Base-by-base conservation (phyloP, 2,797 vertebrate species). In the Sarcophilus harrisii region DNA sequence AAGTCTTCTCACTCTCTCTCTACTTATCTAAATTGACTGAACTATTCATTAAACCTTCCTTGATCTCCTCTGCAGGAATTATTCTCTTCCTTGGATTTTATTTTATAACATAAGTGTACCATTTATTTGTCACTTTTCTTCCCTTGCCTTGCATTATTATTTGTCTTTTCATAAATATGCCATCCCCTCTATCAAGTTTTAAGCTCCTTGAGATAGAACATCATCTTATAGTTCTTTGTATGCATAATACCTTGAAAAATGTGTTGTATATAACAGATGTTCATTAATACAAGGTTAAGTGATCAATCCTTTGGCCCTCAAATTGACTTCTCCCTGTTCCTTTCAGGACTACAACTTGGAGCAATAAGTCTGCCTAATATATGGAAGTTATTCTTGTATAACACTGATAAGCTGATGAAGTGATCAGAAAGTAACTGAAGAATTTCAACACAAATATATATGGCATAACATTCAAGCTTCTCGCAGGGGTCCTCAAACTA, bases 11-110 rank as follows among this genome's bases (percentile, higher is more conserved):
- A n/a, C 13, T 13, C 4, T 13, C 13, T n/a, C 60, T 62, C 30
- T 30, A 66, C 32, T 66, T 66, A n/a, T 38, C 32, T 73, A 38
- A 73, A 73, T 73, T 18, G 62, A 38, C 62, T 21, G 16, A 73
- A 73, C 62, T 21, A 32, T n/a, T 66, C 32, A 38, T 21, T 73
- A 38, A 73, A 21, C 5, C 62, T 73, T n/a, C n/a, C 32, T 38
- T 73, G 32, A 21, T 1, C 16, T n/a, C n/a, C n/a, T 21, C 32
- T 73, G 62, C 62, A 73, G n/a, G n/a, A 21, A 32, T 32, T 4
- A 32, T 92, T 95, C 91, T 95, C 54, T 87, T 90, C 54, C 5
- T 55, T 12, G 38, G 57, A 2, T 49, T 93, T 96, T 93, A 55
- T 87, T 57, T 89, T 92, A 11, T 11, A 60, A 93, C 3, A 90